Conservation (phyloP, 2,888 invertebrate genomes). For the Eurytoma californica region DNA sequence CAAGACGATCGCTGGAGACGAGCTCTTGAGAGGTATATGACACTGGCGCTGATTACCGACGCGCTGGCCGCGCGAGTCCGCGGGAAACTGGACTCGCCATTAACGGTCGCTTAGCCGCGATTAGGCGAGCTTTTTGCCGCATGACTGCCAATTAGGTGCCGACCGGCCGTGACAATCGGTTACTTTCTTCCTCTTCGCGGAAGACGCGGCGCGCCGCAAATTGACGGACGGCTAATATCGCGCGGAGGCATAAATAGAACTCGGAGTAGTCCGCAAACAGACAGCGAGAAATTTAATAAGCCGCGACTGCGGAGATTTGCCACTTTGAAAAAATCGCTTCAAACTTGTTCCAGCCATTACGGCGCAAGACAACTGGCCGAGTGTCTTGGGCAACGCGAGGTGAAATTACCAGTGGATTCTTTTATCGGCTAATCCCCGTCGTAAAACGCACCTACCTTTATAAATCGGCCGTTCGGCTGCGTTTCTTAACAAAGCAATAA, state of each 20-base stretch:
- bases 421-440: slow-evolving; percentile 28
- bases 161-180: not conserved
- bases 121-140: slow-evolving; percentile 21
- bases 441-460: slow-evolving; percentile 29
- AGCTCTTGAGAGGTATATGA: slow-evolving; percentile 9
- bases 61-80: not conserved
- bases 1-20: slow-evolving; percentile 5
- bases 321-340: too few relatives aligned
- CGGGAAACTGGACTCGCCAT: slow-evolving; percentile 15
- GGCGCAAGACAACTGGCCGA: too few relatives aligned
- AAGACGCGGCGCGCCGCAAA: too few relatives aligned
- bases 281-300: not conserved
- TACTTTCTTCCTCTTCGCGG: too few relatives aligned
- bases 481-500: slow-evolving; percentile 37
- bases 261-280: not conserved
- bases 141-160: slow-evolving; percentile 29
- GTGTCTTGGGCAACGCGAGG: too few relatives aligned
- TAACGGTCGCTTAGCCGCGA: slow-evolving; percentile 32
- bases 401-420: slow-evolving; percentile 32
- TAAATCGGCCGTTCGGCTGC: slow-evolving; percentile 3
- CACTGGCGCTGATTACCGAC: slow-evolving; percentile 2
- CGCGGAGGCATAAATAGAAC: too few relatives aligned
- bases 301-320: not conserved
- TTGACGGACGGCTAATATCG: too few relatives aligned
- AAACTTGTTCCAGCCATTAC: too few relatives aligned